A percentile compares a stretch with the other conserved stretches of the same genome.
Evolutionary conservation across 2,113 vertebrate species (phyloP).

Genomic region (Philantomba maxwellii): DNA sequence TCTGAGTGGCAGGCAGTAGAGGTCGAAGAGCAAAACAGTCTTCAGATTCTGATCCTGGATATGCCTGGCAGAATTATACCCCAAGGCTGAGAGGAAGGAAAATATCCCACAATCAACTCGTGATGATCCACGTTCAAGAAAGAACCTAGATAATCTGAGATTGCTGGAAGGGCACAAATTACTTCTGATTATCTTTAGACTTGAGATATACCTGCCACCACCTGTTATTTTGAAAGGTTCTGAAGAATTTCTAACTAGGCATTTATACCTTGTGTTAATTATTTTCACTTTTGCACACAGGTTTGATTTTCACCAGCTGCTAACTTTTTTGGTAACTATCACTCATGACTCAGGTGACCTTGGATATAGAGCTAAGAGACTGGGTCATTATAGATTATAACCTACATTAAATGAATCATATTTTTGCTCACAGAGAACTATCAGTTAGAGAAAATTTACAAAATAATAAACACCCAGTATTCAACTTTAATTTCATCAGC

Average conservation of each 20-base stretch:
- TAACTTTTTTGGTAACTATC: background rate
- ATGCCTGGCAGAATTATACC: background rate
- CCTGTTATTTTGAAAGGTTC: background rate
- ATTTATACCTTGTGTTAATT: background rate
- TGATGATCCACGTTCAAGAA: background rate
- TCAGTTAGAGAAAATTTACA: background rate
- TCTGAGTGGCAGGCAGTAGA: background rate
- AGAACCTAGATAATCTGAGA: background rate
- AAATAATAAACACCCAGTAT: background rate
- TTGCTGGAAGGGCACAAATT: background rate
- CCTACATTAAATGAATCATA: background rate
- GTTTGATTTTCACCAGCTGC: background rate
- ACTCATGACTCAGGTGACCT: background rate
- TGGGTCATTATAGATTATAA: background rate
- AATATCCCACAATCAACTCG: background rate
- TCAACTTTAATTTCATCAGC: background rate
- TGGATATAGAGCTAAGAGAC: background rate
- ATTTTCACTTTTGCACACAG: constrained; percentile 5
- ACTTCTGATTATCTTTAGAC: background rate
- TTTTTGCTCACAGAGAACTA: constrained; percentile 5
- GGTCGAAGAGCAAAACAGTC: background rate
- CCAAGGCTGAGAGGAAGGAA: background rate
- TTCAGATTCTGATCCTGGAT: constrained; percentile 14
- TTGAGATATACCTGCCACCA: background rate
- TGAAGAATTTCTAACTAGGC: background rate